These are phyloP conservation scores for Seira ritae DNA, from an alignment of 2,888 invertebrate species.

Conservation along the genomic window DNA sequence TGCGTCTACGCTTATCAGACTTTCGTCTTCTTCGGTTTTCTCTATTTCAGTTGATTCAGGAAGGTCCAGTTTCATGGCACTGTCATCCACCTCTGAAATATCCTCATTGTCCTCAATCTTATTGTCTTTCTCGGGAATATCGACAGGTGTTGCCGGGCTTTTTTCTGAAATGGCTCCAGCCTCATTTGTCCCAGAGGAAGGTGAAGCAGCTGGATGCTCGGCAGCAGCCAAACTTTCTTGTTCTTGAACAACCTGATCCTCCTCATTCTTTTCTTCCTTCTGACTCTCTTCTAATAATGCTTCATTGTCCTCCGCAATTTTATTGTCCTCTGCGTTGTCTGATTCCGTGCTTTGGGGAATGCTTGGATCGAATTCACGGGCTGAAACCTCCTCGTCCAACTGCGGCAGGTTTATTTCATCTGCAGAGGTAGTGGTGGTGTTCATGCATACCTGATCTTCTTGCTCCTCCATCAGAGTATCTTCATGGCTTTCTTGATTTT, in stretches of 20 bases:
- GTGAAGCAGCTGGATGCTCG: neutral
- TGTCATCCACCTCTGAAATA: slow-evolving; percentile 46
- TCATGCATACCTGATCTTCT: slow-evolving; percentile 1
- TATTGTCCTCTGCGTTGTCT: slow-evolving; percentile 45
- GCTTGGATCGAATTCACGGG: slow-evolving; percentile 51
- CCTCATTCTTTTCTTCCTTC: neutral
- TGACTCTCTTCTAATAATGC: neutral
- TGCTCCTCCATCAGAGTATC: slow-evolving; percentile 38
- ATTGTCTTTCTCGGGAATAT: slow-evolving; percentile 43
- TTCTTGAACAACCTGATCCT: neutral
- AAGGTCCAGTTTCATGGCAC: neutral
- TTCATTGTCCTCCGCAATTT: slow-evolving; percentile 40
- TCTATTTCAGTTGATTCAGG: neutral
- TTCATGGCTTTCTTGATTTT: slow-evolving; percentile 29
- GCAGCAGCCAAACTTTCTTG: neutral
- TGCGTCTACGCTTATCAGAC: neutral
- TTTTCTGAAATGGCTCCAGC: neutral
- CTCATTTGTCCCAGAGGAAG: neutral
- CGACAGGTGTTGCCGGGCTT: slow-evolving; percentile 3
- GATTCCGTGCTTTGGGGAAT: slow-evolving; percentile 40
- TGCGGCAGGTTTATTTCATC: slow-evolving; percentile 7
- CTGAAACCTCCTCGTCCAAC: slow-evolving; percentile 37
- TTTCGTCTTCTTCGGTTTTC: neutral
- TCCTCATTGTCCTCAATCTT: slow-evolving; percentile 34
- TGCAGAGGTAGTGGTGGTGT: too few species aligned